These are phyloP conservation scores for Drosophila sucinea DNA, from an alignment of 1,140 invertebrate genomes.

Conservation along the genomic window DNA sequence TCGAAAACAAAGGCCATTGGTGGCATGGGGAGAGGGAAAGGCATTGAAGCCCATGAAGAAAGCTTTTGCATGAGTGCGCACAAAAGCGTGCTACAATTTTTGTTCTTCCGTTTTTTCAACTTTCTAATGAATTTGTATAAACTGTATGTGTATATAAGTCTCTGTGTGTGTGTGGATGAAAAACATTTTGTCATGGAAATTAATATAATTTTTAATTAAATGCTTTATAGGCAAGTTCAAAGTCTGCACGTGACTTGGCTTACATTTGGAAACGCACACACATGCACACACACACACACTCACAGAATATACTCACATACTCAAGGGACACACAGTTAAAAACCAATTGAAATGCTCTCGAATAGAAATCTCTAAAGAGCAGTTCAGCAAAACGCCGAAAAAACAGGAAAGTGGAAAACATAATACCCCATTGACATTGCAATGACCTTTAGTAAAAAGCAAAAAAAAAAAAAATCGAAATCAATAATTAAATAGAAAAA, in stretches of 20 bases:
- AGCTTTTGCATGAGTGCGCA: constrained; percentile 31
- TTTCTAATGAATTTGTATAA: constrained; percentile 16
- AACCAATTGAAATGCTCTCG: constrained; percentile 64
- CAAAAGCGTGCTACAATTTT: constrained; percentile 25
- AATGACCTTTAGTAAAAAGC: constrained; percentile 62
- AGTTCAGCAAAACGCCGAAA: not conserved
- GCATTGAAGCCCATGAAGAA: constrained; percentile 31
- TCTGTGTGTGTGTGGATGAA: constrained; percentile 7
- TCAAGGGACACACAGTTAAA: constrained; percentile 58
- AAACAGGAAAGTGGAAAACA: not conserved
- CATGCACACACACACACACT: not conserved
- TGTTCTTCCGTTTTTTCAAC: constrained; percentile 4
- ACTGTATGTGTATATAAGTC: not conserved
- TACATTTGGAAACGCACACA: constrained; percentile 30
- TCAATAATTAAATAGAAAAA: constrained; percentile 72
- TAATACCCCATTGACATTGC: constrained; percentile 57
- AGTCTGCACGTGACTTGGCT: constrained; percentile 66
- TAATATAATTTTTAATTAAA: constrained; percentile 73
- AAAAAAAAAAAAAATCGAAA: constrained; percentile 54
- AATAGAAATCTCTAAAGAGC: constrained; percentile 57
- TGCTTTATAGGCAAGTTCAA: constrained; percentile 32
- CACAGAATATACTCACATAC: constrained; percentile 9
- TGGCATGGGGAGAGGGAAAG: constrained; percentile 16
- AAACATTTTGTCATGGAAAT: constrained; percentile 52
- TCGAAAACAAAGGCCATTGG: constrained; percentile 20